phyloP scores from a whole-genome alignment of 1,140 invertebrate genomes.

The Megalonaias nervosa region DNA sequence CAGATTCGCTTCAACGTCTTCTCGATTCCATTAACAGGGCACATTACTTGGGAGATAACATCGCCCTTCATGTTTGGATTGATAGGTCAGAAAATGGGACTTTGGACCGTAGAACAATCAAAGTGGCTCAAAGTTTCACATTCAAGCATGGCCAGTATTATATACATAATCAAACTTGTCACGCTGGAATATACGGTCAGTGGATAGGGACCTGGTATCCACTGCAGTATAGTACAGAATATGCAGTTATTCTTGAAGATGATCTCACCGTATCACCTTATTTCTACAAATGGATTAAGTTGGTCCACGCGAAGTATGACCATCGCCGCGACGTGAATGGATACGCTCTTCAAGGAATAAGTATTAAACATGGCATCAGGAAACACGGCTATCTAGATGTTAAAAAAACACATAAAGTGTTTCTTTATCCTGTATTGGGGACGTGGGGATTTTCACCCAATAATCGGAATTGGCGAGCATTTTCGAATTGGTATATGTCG shows the following conservation, averaged over 20 bases:
- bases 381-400: constrained; percentile 14
- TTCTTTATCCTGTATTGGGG: constrained; percentile 46
- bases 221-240: constrained; percentile 37
- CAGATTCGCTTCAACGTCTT: constrained; percentile 33
- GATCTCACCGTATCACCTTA: constrained; percentile 50
- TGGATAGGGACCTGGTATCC: constrained; percentile 53
- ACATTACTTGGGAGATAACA: constrained; percentile 33
- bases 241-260: constrained; percentile 56
- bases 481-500: constrained; percentile 44
- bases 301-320: constrained; percentile 49
- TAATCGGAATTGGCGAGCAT: constrained; percentile 39
- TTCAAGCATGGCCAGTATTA: constrained; percentile 43
- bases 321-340: constrained; percentile 38
- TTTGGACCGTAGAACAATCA: constrained; percentile 34
- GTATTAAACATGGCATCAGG: constrained; percentile 26
- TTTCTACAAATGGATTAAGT: constrained; percentile 47
- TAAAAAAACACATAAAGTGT: constrained; percentile 9
- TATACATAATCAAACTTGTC: constrained; percentile 35
- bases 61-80: constrained; percentile 47
- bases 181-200: constrained; percentile 51
- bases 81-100: constrained; percentile 30
- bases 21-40: constrained; percentile 40
- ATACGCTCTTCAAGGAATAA: constrained; percentile 40
- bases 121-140: constrained; percentile 30
- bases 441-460: constrained; percentile 56